These are phyloP conservation scores for Sphaerophoria taeniata DNA, from an alignment of 2,888 invertebrate genomes.

Conservation along the genomic window DNA sequence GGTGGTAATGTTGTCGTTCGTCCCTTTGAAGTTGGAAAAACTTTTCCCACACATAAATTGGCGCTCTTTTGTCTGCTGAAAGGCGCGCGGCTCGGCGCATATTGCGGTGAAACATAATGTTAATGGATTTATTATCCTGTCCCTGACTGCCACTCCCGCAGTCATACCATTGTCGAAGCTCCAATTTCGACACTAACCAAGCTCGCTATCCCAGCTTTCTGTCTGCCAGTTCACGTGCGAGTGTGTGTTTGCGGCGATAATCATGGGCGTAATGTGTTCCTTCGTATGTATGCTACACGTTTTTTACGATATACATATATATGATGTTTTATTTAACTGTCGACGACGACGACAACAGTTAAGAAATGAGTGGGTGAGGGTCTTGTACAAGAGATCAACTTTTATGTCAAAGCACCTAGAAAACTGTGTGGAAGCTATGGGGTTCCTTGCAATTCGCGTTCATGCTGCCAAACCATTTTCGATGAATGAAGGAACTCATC, in stretches of 20 bases:
- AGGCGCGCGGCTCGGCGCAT: conserved; percentile 68
- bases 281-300: conserved; percentile 46
- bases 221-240: conserved; percentile 40
- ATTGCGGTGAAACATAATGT: conserved; percentile 72
- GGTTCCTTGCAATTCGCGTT: not conserved
- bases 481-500: conserved; percentile 65
- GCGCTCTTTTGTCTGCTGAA: conserved; percentile 64
- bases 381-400: conserved; percentile 64
- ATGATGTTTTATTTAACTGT: conserved; percentile 46
- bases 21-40: conserved; percentile 70
- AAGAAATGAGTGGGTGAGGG: not conserved
- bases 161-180: not conserved
- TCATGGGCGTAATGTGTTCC: conserved; percentile 42
- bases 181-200: not conserved
- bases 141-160: conserved; percentile 49
- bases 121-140: conserved; percentile 75
- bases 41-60: conserved; percentile 71
- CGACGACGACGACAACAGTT: not conserved
- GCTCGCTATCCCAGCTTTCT: conserved; percentile 1
- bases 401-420: conserved; percentile 48
- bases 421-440: conserved; percentile 32
- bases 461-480: conserved; percentile 28
- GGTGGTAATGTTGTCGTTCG: conserved; percentile 14
- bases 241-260: conserved; percentile 51
- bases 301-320: conserved; percentile 29